A percentile compares a stretch with the other conserved stretches of the same genome.
These are phyloP conservation scores for Drosophila neoperkinsi DNA, from an alignment of 2,888 invertebrate genomes.

Conservation along the genomic window DNA sequence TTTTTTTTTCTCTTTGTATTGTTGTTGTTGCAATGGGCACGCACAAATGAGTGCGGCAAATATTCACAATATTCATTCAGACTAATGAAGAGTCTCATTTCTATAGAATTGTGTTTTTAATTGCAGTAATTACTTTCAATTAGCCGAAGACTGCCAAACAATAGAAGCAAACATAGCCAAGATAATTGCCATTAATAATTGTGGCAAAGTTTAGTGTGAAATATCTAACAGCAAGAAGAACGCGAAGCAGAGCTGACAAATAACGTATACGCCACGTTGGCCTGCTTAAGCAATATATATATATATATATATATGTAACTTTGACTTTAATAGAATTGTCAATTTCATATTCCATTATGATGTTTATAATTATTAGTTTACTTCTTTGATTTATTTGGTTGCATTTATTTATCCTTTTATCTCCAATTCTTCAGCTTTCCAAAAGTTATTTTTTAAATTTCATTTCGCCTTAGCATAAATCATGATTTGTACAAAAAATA, in stretches of 20 bases:
- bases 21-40: conserved; percentile 12
- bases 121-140: conserved; percentile 78
- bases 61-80: conserved; percentile 10
- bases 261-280: conserved; percentile 35
- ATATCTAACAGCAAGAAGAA: not conserved
- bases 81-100: conserved; percentile 40
- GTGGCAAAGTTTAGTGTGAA: conserved; percentile 45
- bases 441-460: not conserved
- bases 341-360: not conserved
- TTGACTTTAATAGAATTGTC: not conserved
- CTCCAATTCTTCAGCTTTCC: not conserved
- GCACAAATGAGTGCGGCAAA: conserved; percentile 15
- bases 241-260: not conserved
- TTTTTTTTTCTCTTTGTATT: not conserved
- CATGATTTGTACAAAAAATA: not conserved
- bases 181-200: conserved; percentile 44
- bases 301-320: too few species aligned
- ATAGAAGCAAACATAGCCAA: conserved; percentile 22
- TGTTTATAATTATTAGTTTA: not conserved
- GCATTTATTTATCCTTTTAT: not conserved
- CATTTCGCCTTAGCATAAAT: not conserved
- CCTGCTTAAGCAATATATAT: not conserved
- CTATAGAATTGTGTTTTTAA: conserved; percentile 50
- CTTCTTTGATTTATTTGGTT: not conserved
- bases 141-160: conserved; percentile 50